A percentile compares a stretch with the other conserved stretches of the same genome.
Evolutionary conservation across 2,113 vertebrate species (phyloP).

Genomic region (Argyrosomus japonicus): DNA sequence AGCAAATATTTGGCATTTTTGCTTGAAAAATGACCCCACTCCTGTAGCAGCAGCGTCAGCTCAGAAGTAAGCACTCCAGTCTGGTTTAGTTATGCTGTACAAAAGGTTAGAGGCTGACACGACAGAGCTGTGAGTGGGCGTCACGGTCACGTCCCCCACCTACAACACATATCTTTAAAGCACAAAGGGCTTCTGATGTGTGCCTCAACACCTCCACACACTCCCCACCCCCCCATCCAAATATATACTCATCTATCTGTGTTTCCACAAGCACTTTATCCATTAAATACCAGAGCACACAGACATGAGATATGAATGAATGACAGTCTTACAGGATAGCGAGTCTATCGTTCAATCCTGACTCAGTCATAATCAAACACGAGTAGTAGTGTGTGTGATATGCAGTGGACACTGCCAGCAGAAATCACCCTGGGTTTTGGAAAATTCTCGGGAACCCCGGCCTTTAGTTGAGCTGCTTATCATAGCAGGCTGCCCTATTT

Average conservation of each 20-base stretch:
- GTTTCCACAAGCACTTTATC: constrained; percentile 9
- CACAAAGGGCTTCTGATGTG: constrained; percentile 65
- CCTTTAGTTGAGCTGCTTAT: constrained; percentile 57
- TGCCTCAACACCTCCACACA: constrained; percentile 38
- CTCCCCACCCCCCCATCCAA: constrained; percentile 26
- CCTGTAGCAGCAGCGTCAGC: constrained; percentile 20
- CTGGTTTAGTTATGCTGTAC: constrained; percentile 36
- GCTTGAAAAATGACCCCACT: background rate
- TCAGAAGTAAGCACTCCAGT: background rate
- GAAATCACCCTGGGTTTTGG: constrained; percentile 26
- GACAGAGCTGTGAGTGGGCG: constrained; percentile 57
- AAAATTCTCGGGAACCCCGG: constrained; percentile 35
- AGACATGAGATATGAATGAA: constrained; percentile 29
- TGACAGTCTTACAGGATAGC: constrained; percentile 1
- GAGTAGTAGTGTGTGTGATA: background rate
- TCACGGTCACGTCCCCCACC: constrained; percentile 52
- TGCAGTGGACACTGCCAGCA: background rate
- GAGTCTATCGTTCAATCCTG: background rate
- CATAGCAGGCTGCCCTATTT: constrained; percentile 60
- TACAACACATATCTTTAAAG: constrained; percentile 57
- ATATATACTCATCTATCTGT: constrained; percentile 45
- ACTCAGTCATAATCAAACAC: constrained; percentile 10
- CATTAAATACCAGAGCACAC: constrained; percentile 16
- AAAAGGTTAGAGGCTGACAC: constrained; percentile 53
- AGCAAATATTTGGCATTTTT: background rate